These are phyloP conservation scores for Branchinecta sandiegonensis DNA, from an alignment of 2,888 invertebrate species.

Conservation along the genomic window DNA sequence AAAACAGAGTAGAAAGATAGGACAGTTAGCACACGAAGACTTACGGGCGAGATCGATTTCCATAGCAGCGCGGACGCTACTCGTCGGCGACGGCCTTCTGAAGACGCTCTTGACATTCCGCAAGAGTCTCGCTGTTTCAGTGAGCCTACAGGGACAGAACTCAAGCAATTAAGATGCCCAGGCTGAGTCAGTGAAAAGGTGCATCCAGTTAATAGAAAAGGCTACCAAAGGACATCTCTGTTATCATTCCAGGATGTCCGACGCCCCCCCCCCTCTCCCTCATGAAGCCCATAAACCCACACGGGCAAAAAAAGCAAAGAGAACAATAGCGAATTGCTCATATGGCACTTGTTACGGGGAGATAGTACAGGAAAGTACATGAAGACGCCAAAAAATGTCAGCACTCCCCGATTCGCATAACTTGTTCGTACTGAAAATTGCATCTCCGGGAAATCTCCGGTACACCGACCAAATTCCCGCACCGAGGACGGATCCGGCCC, in stretches of 20 bases:
- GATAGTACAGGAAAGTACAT: no score
- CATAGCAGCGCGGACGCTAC: conserved; percentile 47
- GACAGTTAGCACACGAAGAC: conserved; percentile 38
- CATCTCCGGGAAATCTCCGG: no score
- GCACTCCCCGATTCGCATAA: no score
- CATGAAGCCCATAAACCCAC: conserved; percentile 4
- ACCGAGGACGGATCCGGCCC: no score
- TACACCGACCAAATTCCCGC: no score
- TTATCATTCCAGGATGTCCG: no score
- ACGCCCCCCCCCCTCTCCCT: not conserved
- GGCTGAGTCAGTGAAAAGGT: not conserved
- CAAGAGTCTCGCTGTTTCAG: conserved; percentile 90
- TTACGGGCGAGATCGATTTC: conserved; percentile 88
- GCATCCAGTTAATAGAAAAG: not conserved
- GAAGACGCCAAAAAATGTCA: no score
- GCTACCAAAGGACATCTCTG: no score
- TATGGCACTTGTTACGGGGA: no score
- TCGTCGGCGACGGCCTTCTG: conserved; percentile 48
- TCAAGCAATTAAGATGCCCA: no score
- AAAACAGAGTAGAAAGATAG: conserved; percentile 18
- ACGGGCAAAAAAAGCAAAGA: not conserved
- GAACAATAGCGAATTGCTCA: conserved; percentile 15
- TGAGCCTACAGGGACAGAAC: conserved; percentile 55
- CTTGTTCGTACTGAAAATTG: no score
- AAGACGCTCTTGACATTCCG: conserved; percentile 89